A percentile compares a stretch with the other conserved stretches of the same genome.
Conservation (phyloP, 2,888 invertebrate genomes). For the Hylaea fasciaria region DNA sequence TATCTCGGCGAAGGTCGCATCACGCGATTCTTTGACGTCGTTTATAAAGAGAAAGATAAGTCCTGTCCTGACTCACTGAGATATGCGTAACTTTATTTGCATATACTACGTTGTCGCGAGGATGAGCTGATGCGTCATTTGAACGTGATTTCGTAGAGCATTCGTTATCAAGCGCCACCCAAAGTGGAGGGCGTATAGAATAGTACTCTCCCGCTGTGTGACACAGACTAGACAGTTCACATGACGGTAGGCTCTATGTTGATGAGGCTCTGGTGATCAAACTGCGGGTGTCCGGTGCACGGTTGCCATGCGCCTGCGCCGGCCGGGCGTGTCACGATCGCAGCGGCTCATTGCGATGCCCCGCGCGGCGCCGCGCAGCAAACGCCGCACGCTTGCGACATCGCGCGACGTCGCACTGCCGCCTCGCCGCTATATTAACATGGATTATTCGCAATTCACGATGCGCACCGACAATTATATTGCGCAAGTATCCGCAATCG, state of each 20-base stretch:
- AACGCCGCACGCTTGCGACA: constrained; percentile 50
- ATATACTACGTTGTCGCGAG: constrained; percentile 30
- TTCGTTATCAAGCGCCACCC: constrained; percentile 15
- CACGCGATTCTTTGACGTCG: constrained; percentile 17
- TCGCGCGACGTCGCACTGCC: constrained; percentile 34
- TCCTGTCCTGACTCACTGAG: constrained; percentile 31
- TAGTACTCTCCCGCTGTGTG: constrained; percentile 19
- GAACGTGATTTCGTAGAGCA: constrained; percentile 31
- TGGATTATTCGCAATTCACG: constrained; percentile 61
- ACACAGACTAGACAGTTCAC: constrained; percentile 32
- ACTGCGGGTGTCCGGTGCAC: constrained; percentile 47
- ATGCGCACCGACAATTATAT: constrained; percentile 64
- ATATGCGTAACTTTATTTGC: constrained; percentile 20
- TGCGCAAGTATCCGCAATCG: constrained; percentile 64
- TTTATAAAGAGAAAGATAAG: constrained; percentile 28
- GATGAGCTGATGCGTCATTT: constrained; percentile 31
- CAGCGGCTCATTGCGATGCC: constrained; percentile 43
- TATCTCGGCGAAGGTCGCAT: constrained; percentile 15
- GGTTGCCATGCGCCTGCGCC: constrained; percentile 45
- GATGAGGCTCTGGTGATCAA: constrained; percentile 44
- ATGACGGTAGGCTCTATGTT: constrained; percentile 42
- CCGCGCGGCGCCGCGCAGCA: constrained; percentile 40
- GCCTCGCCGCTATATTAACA: constrained; percentile 38
- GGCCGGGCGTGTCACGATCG: constrained; percentile 17
- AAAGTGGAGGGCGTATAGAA: constrained; percentile 8